Conservation (phyloP, 1,140 invertebrate species). For the Drosophila tsacasi region DNA sequence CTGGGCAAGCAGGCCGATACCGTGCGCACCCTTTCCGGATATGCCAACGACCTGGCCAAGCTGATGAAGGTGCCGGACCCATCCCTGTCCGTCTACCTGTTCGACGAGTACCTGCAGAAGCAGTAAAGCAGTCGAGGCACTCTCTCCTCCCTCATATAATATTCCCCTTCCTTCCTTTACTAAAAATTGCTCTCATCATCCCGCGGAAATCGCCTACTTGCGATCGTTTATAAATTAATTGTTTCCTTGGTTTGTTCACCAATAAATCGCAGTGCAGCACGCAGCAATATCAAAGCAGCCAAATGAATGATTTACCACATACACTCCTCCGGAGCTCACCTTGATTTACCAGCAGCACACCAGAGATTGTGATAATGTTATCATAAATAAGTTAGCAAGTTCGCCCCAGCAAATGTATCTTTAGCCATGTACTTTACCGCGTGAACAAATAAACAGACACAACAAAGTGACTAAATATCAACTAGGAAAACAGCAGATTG, state of each 20-base stretch:
- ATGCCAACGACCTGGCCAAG: slow-evolving; percentile 90
- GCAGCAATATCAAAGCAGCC: slow-evolving; percentile 47
- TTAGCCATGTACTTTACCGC: slow-evolving; percentile 69
- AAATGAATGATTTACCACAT: slow-evolving; percentile 40
- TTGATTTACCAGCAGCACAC: slow-evolving; percentile 58
- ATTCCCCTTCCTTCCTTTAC: slow-evolving; percentile 11
- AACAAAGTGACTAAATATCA: slow-evolving; percentile 49
- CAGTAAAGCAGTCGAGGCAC: slow-evolving; percentile 60
- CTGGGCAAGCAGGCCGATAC: slow-evolving; percentile 88
- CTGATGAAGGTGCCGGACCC: slow-evolving; percentile 88
- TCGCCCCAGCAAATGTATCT: slow-evolving; percentile 72
- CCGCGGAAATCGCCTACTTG: slow-evolving; percentile 22
- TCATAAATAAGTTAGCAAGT: slow-evolving; percentile 70
- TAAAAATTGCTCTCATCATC: slow-evolving; percentile 53
- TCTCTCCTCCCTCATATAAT: slow-evolving; percentile 2
- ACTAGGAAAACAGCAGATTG: slow-evolving; percentile 39
- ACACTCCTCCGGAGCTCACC: slow-evolving; percentile 21
- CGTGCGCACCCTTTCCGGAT: slow-evolving; percentile 89
- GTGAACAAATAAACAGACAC: slow-evolving; percentile 68
- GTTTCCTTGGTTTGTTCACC: slow-evolving; percentile 53
- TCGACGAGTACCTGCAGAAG: slow-evolving; percentile 92
- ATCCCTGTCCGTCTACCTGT: slow-evolving; percentile 89
- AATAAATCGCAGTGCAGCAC: slow-evolving; percentile 72
- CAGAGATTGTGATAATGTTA: slow-evolving; percentile 76
- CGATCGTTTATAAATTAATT: slow-evolving; percentile 43